Evolutionary conservation across 1,140 invertebrate genomes (phyloP).

Genomic region (Zophobas atratus): DNA sequence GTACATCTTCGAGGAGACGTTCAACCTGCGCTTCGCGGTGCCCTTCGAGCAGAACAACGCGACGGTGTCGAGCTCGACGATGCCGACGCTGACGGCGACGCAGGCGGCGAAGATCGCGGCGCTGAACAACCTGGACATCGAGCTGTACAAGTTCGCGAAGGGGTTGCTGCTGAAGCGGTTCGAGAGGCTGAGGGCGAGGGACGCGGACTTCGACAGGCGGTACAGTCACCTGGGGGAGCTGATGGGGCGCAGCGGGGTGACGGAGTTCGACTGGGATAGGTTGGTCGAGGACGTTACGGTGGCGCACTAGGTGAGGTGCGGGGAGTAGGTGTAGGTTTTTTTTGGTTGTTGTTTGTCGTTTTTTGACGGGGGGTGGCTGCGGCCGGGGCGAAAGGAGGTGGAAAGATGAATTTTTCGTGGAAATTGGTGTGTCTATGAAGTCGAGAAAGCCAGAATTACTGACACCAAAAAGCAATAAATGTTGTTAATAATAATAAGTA

Average conservation of each 20-base stretch:
- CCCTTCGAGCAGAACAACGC: slow-evolving; percentile 93
- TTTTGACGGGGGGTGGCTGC: not conserved
- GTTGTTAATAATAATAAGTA: too few relatives aligned
- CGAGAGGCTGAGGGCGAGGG: slow-evolving; percentile 82
- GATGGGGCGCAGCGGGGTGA: slow-evolving; percentile 78
- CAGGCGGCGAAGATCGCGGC: slow-evolving; percentile 84
- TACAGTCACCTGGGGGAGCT: slow-evolving; percentile 86
- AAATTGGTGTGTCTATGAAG: too few relatives aligned
- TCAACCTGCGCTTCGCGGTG: slow-evolving; percentile 91
- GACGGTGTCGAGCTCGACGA: slow-evolving; percentile 84
- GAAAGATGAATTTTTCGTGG: too few relatives aligned
- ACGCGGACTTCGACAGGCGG: slow-evolving; percentile 85
- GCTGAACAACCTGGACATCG: slow-evolving; percentile 91
- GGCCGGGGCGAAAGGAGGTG: too few relatives aligned
- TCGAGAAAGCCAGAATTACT: too few relatives aligned
- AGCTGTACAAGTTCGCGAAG: slow-evolving; percentile 95
- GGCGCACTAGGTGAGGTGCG: slow-evolving; percentile 5
- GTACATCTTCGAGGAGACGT: slow-evolving; percentile 98
- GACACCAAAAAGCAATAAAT: too few relatives aligned
- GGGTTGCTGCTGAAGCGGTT: slow-evolving; percentile 91
- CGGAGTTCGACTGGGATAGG: slow-evolving; percentile 90
- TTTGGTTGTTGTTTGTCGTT: not conserved
- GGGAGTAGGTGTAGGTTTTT: not conserved
- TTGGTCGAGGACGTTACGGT: slow-evolving; percentile 77
- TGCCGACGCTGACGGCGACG: slow-evolving; percentile 79